A percentile compares a stretch with the other conserved stretches of the same genome.
Conservation (phyloP, 2,797 vertebrate genomes). For the Onychomys torridus region DNA sequence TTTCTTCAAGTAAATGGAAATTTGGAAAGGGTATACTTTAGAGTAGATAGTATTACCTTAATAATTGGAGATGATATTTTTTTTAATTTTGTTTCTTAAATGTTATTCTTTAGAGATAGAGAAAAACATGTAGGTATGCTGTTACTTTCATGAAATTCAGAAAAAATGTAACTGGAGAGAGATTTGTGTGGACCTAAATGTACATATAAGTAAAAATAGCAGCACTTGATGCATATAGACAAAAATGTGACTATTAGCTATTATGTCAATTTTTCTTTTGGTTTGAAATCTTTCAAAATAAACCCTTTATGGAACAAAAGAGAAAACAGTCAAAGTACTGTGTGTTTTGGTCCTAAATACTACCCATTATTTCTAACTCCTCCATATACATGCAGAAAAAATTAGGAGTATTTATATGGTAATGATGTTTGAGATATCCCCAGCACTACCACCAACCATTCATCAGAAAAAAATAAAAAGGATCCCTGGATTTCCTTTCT, state of each 20-base stretch:
- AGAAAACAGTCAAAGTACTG: neutral
- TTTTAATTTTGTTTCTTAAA: neutral
- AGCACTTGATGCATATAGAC: neutral
- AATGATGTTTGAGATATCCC: neutral
- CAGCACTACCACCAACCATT: neutral
- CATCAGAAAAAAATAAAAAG: neutral
- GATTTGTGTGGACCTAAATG: neutral
- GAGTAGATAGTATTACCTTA: neutral
- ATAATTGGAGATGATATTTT: neutral
- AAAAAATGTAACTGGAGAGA: neutral
- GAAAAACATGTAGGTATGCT: neutral
- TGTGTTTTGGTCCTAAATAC: neutral
- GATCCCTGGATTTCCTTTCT: neutral
- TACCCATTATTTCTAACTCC: neutral
- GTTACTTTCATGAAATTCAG: neutral
- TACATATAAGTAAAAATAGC: neutral
- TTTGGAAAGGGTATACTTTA: neutral
- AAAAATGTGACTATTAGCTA: neutral
- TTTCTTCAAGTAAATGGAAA: slow-evolving; percentile 51
- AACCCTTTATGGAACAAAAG: neutral
- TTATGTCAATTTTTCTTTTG: neutral
- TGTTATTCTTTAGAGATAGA: neutral
- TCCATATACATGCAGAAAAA: neutral
- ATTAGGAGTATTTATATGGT: neutral
- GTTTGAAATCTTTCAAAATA: neutral